phyloP scores from a whole-genome alignment of 2,797 vertebrate species.

The Pampus argenteus region DNA sequence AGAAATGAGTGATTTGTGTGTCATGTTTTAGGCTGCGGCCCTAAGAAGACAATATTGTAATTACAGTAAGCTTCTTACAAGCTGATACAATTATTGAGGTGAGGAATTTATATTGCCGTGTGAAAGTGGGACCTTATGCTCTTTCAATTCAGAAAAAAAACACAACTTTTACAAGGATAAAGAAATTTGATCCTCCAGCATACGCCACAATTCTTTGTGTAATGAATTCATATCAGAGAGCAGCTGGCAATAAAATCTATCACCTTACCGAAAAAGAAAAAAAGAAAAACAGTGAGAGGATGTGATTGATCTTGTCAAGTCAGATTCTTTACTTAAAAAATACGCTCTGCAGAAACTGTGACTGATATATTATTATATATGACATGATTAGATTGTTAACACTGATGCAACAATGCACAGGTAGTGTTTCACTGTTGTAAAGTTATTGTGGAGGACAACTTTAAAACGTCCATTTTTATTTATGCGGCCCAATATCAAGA shows the following conservation, averaged over 20 bases:
- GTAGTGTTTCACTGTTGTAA: neutral
- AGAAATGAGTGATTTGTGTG: constrained; percentile 80
- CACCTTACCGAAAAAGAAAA: constrained; percentile 42
- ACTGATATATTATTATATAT: neutral
- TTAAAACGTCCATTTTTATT: too few relatives aligned
- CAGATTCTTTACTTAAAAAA: neutral
- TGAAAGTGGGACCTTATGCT: constrained; percentile 81
- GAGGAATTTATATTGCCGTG: constrained; percentile 68
- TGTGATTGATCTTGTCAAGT: neutral
- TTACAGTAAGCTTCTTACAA: constrained; percentile 86
- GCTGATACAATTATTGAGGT: constrained; percentile 85
- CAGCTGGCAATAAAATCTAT: constrained; percentile 66
- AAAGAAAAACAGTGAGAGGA: neutral
- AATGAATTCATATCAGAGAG: constrained; percentile 67
- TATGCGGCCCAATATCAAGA: too few relatives aligned
- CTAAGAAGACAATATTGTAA: constrained; percentile 84
- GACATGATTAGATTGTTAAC: neutral
- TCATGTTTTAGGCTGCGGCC: constrained; percentile 67
- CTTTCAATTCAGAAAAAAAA: constrained; percentile 77
- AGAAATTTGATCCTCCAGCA: constrained; percentile 75
- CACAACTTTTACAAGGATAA: constrained; percentile 72
- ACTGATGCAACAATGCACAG: neutral
- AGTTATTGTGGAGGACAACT: too few relatives aligned
- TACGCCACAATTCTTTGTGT: constrained; percentile 74
- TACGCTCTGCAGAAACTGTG: neutral